These are phyloP conservation scores for Notodonta ziczac DNA, from an alignment of 2,888 invertebrate genomes.

Conservation along the genomic window DNA sequence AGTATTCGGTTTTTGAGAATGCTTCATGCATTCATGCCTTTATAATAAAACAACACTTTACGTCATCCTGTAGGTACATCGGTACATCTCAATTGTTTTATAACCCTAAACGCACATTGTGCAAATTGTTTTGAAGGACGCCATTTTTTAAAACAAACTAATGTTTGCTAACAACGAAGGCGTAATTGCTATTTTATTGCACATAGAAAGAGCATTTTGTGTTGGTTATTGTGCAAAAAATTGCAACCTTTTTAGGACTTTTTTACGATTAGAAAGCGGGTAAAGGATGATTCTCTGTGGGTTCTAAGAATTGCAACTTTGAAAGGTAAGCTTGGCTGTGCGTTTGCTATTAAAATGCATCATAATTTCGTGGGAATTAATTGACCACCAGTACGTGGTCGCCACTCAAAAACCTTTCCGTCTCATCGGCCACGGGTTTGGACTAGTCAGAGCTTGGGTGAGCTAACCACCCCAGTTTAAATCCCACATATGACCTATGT, in stretches of 20 bases:
- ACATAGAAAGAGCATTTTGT: conserved; percentile 34
- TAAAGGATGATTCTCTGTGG: conserved; percentile 42
- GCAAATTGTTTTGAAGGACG: conserved; percentile 43
- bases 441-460: too few relatives aligned
- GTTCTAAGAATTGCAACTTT: conserved; percentile 32
- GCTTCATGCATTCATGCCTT: too few relatives aligned
- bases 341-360: too few relatives aligned
- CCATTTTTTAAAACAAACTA: conserved; percentile 34
- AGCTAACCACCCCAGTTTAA: too few relatives aligned
- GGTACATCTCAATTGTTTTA: conserved; percentile 44
- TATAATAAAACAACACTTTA: conserved; percentile 19
- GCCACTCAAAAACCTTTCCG: too few relatives aligned
- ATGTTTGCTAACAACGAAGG: conserved; percentile 25
- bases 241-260: conserved; percentile 47
- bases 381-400: too few relatives aligned
- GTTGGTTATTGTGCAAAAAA: conserved; percentile 51
- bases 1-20: too few relatives aligned
- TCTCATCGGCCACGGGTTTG: too few relatives aligned
- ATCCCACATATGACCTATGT: too few relatives aligned
- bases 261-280: conserved; percentile 65
- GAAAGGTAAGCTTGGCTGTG: conserved; percentile 5
- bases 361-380: too few relatives aligned
- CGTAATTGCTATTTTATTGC: conserved; percentile 45
- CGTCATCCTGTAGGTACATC: conserved; percentile 25
- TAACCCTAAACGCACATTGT: conserved; percentile 44